Percentiles rank a stretch among this genome's conserved stretches.
Conservation (phyloP, 1,140 invertebrate genomes). For the Apis mellifera region Amel_HAv3.1 CM009932.2:14043501-14044000, state of each 20-base stretch:
- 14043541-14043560: neutral
- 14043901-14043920: neutral
- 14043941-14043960: no score
- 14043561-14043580: constrained; percentile 48
- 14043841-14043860: neutral
- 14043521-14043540: neutral
- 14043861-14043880: neutral
- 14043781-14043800: neutral
- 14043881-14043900: no score
- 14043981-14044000: constrained; percentile 77
- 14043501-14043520: no score
- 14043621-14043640: constrained; percentile 22
- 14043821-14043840: neutral
- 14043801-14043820: no score
- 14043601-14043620: neutral
- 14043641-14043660: constrained; percentile 14
- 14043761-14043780: neutral
- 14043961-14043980: constrained; percentile 7
- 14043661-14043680: neutral
- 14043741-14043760: neutral
- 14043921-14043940: no score
- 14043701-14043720: neutral
- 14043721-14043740: no score
- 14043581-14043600: constrained; percentile 23
- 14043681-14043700: no score